Percentiles rank a stretch among this genome's conserved stretches.
These are phyloP conservation scores for Condylura cristata DNA, from an alignment of 2,113 vertebrate species.

Conservation along the genomic window DNA sequence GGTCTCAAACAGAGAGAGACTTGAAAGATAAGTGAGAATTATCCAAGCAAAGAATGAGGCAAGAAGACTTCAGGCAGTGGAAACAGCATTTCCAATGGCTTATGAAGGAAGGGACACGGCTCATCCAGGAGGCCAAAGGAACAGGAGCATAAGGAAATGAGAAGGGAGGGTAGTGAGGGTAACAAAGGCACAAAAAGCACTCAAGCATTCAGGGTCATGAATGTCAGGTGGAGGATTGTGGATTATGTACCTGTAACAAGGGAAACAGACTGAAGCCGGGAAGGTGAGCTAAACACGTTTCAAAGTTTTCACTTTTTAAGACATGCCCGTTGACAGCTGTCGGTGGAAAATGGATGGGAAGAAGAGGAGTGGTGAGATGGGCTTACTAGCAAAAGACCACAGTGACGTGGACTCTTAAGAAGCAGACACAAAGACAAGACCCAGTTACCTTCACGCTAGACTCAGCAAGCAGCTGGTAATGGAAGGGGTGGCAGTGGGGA, in stretches of 20 bases:
- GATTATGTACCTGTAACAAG: background rate
- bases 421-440: background rate
- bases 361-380: background rate
- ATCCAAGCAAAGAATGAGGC: background rate
- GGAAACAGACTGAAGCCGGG: background rate
- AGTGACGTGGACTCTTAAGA: background rate
- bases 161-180: background rate
- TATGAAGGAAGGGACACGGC: background rate
- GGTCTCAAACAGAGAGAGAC: background rate
- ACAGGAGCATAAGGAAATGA: background rate
- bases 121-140: background rate
- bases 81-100: background rate
- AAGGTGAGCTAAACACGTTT: background rate
- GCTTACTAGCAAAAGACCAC: background rate
- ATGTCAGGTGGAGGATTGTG: background rate
- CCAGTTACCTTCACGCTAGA: background rate
- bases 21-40: background rate
- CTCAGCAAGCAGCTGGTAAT: background rate
- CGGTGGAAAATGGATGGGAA: background rate
- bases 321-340: background rate
- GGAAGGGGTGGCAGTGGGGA: background rate
- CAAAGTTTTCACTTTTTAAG: background rate
- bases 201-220: background rate
- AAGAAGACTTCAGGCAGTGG: background rate
- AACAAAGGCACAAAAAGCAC: background rate